Base-by-base conservation (phyloP, 2,888 invertebrate species). In the Tetheella fluctuosa region DNA sequence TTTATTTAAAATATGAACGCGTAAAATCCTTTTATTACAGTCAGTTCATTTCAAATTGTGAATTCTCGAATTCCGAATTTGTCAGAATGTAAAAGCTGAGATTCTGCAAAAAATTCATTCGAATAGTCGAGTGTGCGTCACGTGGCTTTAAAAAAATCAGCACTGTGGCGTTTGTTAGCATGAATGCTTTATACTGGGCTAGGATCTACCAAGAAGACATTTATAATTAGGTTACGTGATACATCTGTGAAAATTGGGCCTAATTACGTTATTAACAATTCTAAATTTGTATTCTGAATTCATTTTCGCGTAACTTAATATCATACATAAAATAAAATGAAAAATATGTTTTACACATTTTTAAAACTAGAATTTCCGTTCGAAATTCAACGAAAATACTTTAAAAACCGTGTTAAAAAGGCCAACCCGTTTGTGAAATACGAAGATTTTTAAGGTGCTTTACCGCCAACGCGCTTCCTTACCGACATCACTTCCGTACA, bases 401-500 rank as follows among this genome's bases (percentile, higher is more conserved):
- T 48, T 48, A 48, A n/a, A n/a, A n/a, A n/a, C n/a, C n/a, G n/a
- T n/a, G n/a, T n/a, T n/a, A n/a, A 20, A 20, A 48, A 42, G 42
- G 48, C 48, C 48, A 48, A 17, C 48, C 39, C 39, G n/a, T n/a
- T 39, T 39, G 39, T 39, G 48, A 48, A 48, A 55, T 34, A 34
- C 20, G 55, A 60, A 69, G 65, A 65, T 59, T 48, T 64, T 68
- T 65, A 68, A 74, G 68, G 60, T 58, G 57, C 39, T 48, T 64
- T 58, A 64, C 57, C 64, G 66, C 63, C 65, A 66, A 23, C 54
- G 52, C 63, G 76, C 72, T 75, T 76, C 80, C 73, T 74, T 67
- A 62, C 70, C 70, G 67, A 61, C 70, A 76, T 77, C 80, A 78
- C 79, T 79, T 80, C 81, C 80, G 80, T 74, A 74, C 74, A 70